phyloP scores from a whole-genome alignment of 2,888 invertebrate species.

The Cephalotes varians region DNA sequence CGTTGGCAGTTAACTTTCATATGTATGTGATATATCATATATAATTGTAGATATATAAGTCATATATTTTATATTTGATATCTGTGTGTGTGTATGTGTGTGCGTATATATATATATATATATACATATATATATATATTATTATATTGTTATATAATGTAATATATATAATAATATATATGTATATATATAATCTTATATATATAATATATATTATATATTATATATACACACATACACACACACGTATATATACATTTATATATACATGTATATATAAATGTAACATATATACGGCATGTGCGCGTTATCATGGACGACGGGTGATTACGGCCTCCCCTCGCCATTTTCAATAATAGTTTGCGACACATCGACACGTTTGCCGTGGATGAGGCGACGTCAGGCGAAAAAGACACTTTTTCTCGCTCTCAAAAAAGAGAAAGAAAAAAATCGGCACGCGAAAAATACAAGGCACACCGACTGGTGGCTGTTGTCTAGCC shows the following conservation, averaged over 20 bases:
- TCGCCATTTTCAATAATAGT: constrained; percentile 47
- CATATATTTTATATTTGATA: no score
- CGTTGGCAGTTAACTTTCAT: constrained; percentile 78
- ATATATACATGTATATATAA: constrained; percentile 30
- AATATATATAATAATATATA: no score
- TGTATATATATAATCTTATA: no score
- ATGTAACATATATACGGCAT: constrained; percentile 59
- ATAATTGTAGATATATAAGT: constrained; percentile 49
- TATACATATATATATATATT: no score
- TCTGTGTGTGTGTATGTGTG: no score
- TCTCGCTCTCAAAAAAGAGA: constrained; percentile 5
- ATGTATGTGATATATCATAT: constrained; percentile 26
- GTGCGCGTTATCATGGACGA: constrained; percentile 70
- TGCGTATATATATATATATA: no score
- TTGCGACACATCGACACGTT: constrained; percentile 43
- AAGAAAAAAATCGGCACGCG: constrained; percentile 8
- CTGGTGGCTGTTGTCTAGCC: constrained; percentile 11
- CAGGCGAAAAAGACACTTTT: constrained; percentile 43
- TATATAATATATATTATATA: no score
- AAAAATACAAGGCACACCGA: constrained; percentile 41
- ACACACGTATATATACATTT: not conserved
- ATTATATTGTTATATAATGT: no score
- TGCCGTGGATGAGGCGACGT: constrained; percentile 22
- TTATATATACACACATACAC: not conserved
- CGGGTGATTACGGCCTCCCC: constrained; percentile 17